Evolutionary conservation across 2,113 vertebrate genomes (phyloP), one percentile per base, ranked within the genome.

Genomic region (Grus americana): DNA sequence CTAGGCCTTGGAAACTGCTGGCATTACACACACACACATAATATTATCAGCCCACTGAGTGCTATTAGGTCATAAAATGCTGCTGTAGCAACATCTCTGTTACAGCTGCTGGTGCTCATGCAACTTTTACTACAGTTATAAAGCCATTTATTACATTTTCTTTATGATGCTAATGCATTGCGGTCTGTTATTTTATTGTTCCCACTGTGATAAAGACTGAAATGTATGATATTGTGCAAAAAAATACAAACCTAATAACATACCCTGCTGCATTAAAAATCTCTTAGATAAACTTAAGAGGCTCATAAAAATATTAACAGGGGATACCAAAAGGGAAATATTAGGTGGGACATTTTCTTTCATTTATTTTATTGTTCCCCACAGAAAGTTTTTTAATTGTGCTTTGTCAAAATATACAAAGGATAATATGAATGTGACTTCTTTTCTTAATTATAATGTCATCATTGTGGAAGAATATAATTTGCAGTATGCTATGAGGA

Each of bases 101-200:
- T 98, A 95, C 97, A 98, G 98, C 98, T 98, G 98, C 96, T 97
- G 90, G 97, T 95, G 97, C 87, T 98, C 98, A 96, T 98, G 96
- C 96, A 98, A 98, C 97, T 98, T 98, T 98, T 98, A 98, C 97
- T 98, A 95, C 96, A 98, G 97, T 98, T 98, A 98, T 98, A 98
- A 98, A 98, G 97, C 91, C 98, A 98, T 98, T 98, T 98, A 98
- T 98, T 98, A 98, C 97, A 95, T 98, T 98, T 98, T 96, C 97
- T 98, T 98, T 98, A 98, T 97, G 97, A 98, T 97, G 97, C 95
- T 98, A 98, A 98, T 98, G 97, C 95, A 98, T 95, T 95, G 96
- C 1, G n/a, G 97, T 97, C 97, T 98, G 97, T 97, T 98, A 97
- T 96, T 98, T 98, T 98, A 98, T 98, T 98, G 97, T 98, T 98